Base-by-base conservation (phyloP, 2,797 vertebrate genomes). In the Paramormyrops hopkinsi region DNA sequence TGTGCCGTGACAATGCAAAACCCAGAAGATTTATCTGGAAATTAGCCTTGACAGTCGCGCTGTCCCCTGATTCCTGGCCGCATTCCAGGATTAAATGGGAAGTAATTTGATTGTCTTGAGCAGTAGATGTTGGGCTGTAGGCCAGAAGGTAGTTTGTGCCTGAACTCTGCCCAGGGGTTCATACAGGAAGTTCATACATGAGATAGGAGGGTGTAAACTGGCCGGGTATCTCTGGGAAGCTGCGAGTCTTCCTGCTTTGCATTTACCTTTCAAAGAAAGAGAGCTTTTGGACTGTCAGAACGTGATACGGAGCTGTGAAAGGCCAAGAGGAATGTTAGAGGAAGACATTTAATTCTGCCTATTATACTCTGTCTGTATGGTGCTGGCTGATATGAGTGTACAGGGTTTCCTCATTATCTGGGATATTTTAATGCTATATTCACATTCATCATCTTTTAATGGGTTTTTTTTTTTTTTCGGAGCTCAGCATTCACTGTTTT, bases 31-130 rank as follows among this genome's bases (percentile, higher is more conserved):
- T 95, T 94, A 95, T 95, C 93, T 92, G 50, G 56, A 92, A 94
- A 95, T 95, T 92, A 33, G 89, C 93, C 95, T 95, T 95, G 94
- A 94, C 93, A 65, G 93, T 93, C 91, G 91, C 93, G 88, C 89
- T 33, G 11, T 91, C 88, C 88, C 88, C 89, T 25, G 9, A 90
- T 87, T 88, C 88, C 59, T 95, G 95, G 94, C 92, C 4, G 90
- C 82, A 86, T 11, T 33, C 94, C 93, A 94, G 93, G 91, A 91
- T 54, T 90, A 95, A 95, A 96, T 94, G 94, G 94, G 37, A 89
- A 1, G 37, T 44, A 79, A 79, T 79, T 79, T 44, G 73, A 79
- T 79, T 79, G 73, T 33, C 19, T 41, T 44, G 73, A n/a, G 14
- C 33, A n/a, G 73, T 79, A 44, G 37, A 79, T 41, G 73, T 73